Base-by-base conservation (phyloP, 2,888 invertebrate species). In the Lepidocyrtoides sp. region DNA sequence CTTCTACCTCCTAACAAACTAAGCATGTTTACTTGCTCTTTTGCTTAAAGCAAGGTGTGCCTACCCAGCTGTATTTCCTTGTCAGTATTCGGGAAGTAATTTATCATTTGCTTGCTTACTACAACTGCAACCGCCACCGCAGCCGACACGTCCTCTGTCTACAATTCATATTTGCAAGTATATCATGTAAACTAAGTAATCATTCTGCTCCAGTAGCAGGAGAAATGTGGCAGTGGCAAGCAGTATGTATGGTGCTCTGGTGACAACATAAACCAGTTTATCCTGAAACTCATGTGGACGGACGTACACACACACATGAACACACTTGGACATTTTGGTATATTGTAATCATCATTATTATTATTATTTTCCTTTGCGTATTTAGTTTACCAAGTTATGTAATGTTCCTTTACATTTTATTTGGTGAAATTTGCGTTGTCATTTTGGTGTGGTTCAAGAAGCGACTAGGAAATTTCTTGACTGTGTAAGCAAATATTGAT, bases 31-130 rank as follows among this genome's bases (percentile, higher is more conserved):
- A 51, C 63, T 85, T 20, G 12, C 23, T 69, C 14, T 20, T 84
- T 20, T 85, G 57, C 36, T 60, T 1, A 72, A 48, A 69, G 81
- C 81, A 88, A 88, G 88, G 88, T 88, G 82, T 60, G 82, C 26
- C 60, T 89, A 83, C 60, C 44, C 72, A 89, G 17, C 89, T 89
- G 83, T 77, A 66, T 84, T 84, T 89, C 89, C 89, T 89, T 48
- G 63, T 75, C 84, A 66, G 51, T 41, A 82, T 57, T 77, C 82
- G 84, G 89, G 89, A 89, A 89, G 89, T 84, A 84, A 89, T 89
- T 89, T 89, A 89, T 89, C 89, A 84, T 77, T 83, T 63, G 77
- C 51, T 89, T 63, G 14, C 57, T 63, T 36, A 23, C 17, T 72
- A 66, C 66, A 32, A 8, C 41, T 20, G 20, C 54, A 17, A 29